These are phyloP conservation scores for Butorides virescens DNA, from an alignment of 2,113 vertebrate genomes.

Conservation along the genomic window DNA sequence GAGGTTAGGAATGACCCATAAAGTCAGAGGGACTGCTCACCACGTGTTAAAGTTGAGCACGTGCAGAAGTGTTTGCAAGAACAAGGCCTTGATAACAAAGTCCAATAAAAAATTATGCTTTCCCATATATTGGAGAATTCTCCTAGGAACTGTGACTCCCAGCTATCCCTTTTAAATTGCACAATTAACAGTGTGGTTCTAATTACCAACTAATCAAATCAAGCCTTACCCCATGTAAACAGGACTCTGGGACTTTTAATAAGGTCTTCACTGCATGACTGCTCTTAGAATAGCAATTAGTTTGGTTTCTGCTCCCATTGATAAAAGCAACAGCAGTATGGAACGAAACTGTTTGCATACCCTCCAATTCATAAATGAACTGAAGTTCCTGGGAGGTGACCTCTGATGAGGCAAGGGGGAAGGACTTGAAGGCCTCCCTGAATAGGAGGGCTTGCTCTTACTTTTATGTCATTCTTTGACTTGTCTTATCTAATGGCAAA, in stretches of 20 bases:
- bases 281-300: slow-evolving; percentile 21
- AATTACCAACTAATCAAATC: slow-evolving; percentile 57
- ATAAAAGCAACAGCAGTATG: not conserved
- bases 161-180: not conserved
- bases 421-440: not conserved
- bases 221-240: slow-evolving; percentile 18
- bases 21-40: not conserved
- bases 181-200: slow-evolving; percentile 28
- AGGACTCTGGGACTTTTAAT: slow-evolving; percentile 41
- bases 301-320: slow-evolving; percentile 30
- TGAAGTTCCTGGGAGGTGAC: not conserved
- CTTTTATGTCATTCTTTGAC: not conserved
- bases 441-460: not conserved
- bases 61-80: not conserved
- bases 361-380: not conserved
- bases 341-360: not conserved
- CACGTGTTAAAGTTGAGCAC: not conserved
- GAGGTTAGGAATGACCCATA: not conserved
- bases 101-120: not conserved
- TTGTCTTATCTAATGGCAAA: not conserved
- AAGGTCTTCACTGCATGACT: not conserved
- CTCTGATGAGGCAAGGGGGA: not conserved
- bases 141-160: not conserved
- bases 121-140: not conserved
- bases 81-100: not conserved